These are phyloP conservation scores for Furcula furcula DNA, from an alignment of 2,888 invertebrate genomes.

Conservation along the genomic window DNA sequence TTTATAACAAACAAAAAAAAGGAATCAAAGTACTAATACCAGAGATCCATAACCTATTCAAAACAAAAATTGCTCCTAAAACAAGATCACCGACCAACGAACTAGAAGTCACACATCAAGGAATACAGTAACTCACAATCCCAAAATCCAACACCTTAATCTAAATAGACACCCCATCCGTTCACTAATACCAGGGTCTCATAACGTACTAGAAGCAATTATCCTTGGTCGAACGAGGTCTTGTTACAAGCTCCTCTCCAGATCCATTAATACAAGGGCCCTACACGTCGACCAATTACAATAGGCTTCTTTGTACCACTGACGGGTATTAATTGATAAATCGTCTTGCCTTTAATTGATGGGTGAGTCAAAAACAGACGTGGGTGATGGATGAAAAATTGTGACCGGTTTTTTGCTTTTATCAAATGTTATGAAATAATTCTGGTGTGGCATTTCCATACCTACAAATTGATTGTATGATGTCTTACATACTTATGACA, in stretches of 20 bases:
- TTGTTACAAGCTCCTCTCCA: slow-evolving; percentile 26
- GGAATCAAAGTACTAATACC: too few species aligned
- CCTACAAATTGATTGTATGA: too few species aligned
- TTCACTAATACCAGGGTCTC: slow-evolving; percentile 15
- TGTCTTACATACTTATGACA: too few species aligned
- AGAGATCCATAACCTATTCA: too few species aligned
- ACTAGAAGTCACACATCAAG: neutral
- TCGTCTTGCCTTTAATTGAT: slow-evolving; percentile 45
- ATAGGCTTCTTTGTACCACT: slow-evolving; percentile 50
- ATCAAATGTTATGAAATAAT: too few species aligned
- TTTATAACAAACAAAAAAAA: too few species aligned
- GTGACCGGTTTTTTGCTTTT: too few species aligned
- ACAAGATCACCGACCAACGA: too few species aligned
- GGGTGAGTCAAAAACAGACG: slow-evolving; percentile 35
- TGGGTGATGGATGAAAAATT: slow-evolving; percentile 28
- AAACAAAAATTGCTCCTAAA: too few species aligned
- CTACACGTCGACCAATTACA: slow-evolving; percentile 54
- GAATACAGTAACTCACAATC: neutral
- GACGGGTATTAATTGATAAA: slow-evolving; percentile 63
- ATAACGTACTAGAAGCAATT: slow-evolving; percentile 33
- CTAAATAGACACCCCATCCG: slow-evolving; percentile 8
- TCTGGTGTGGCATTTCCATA: too few species aligned
- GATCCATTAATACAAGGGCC: slow-evolving; percentile 55
- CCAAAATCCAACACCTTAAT: neutral
- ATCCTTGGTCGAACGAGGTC: slow-evolving; percentile 19